Evolutionary conservation across 2,113 vertebrate genomes (phyloP).

Genomic region (Pteruthius melanotis): DNA sequence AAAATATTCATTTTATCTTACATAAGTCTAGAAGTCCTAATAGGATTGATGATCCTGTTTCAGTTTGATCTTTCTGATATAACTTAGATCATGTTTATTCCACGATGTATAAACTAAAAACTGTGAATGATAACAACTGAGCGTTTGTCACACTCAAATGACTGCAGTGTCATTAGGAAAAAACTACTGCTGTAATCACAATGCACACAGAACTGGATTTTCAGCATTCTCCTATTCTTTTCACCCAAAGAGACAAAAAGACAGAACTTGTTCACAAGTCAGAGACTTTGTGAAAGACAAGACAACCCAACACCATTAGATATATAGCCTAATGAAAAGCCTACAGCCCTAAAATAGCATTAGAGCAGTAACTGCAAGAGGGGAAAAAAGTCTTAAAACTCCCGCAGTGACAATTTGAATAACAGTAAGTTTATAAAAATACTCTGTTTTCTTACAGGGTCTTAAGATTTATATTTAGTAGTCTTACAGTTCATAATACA

Average conservation of each 20-base stretch:
- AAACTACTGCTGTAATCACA: neutral
- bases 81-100: slow-evolving; percentile 6
- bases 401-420: neutral
- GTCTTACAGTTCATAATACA: slow-evolving; percentile 43
- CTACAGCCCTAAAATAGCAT: neutral
- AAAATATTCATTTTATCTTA: neutral
- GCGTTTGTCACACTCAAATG: neutral
- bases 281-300: neutral
- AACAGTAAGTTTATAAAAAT: neutral
- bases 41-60: neutral
- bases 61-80: neutral
- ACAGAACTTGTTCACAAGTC: neutral
- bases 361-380: neutral
- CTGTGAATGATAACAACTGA: neutral
- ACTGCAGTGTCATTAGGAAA: neutral
- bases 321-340: neutral
- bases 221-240: neutral
- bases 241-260: neutral
- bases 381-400: neutral
- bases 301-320: neutral
- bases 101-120: neutral
- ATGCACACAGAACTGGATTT: neutral
- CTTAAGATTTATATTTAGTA: neutral
- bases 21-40: neutral
- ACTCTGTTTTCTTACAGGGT: neutral